Evolutionary conservation across 2,797 vertebrate genomes (phyloP), one percentile per base, ranked within the genome.

Genomic region (Amazonetta brasiliensis): DNA sequence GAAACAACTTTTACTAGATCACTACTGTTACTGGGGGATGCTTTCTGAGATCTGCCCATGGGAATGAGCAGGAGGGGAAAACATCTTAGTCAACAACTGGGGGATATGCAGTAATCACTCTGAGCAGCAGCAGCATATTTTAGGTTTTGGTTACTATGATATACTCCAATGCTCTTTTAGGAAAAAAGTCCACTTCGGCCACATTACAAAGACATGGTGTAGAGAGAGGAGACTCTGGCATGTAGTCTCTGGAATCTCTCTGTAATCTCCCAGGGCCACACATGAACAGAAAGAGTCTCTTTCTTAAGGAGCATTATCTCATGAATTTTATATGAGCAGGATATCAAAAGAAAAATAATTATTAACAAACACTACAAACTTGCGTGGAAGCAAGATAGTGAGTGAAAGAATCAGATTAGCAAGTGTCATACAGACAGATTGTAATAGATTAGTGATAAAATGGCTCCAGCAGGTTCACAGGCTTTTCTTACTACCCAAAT

Each of bases 31-130:
- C 23, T n/a, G 44, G 18, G 3, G 25, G 37, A 90, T 60, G n/a
- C 7, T 56, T 62, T 72, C 23, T 28, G 66, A 69, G 23, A 48
- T 63, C 41, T 59, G 19, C 35, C n/a, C 2, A 1, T 28, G 19
- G 64, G 52, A 79, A 48, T 7, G 2, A 0, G 31, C 6, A 55
- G n/a, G 30, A 87, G 7, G 26, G 33, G 37, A 62, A 81, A 86
- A 12, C 5, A 11, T 63, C 68, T 46, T 39, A 9, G 9, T 62
- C 37, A 82, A 16, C 2, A 7, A 5, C 0, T 63, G 8, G 11
- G 12, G 11, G 4, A 28, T 21, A 44, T n/a, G 22, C 50, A 37
- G 5, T 50, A 68, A 78, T 80, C 50, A 25, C 12, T 37, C 11
- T 33, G 9, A 62, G 18, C 5, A 23, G 35, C 37, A 60, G 25